Evolutionary conservation across 2,797 vertebrate genomes (phyloP).

Genomic region (Hozukius guyotensis): DNA sequence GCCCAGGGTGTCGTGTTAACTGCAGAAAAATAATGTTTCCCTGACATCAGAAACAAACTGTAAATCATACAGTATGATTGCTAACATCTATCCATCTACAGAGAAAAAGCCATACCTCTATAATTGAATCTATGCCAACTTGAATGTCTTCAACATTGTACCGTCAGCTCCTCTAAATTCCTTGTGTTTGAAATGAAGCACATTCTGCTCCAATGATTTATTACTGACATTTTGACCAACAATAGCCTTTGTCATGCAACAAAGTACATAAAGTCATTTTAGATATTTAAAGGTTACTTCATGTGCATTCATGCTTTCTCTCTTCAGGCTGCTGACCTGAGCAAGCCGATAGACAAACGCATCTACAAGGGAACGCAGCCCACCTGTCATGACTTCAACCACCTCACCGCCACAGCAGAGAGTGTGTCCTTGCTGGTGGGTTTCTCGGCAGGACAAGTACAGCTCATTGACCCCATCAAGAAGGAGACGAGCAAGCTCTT

Average conservation of each 20-base stretch:
- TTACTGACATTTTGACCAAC: neutral
- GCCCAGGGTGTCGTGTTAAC: neutral
- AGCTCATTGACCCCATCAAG: slow-evolving; percentile 99
- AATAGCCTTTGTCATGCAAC: neutral
- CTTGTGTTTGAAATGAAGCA: neutral
- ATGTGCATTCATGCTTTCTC: neutral
- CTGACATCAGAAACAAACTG: neutral
- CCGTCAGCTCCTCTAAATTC: neutral
- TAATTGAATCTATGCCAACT: neutral
- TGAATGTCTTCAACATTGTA: no score
- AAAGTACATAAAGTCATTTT: neutral
- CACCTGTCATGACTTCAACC: slow-evolving; percentile 99
- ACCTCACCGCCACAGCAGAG: slow-evolving; percentile 96
- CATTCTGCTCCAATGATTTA: neutral
- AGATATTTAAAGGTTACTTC: slow-evolving; percentile 2
- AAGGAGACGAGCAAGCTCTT: slow-evolving; percentile 99
- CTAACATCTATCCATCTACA: neutral
- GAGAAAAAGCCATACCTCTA: neutral
- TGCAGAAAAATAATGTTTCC: slow-evolving; percentile 1
- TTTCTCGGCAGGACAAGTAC: slow-evolving; percentile 98
- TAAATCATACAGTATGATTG: neutral
- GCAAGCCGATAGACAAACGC: slow-evolving; percentile 99
- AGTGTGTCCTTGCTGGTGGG: slow-evolving; percentile 97
- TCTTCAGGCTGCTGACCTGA: slow-evolving; percentile 94
- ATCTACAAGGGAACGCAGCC: slow-evolving; percentile 99